Base-by-base conservation (phyloP, 2,888 invertebrate genomes). In the Cryptophagus acutangulus region DNA sequence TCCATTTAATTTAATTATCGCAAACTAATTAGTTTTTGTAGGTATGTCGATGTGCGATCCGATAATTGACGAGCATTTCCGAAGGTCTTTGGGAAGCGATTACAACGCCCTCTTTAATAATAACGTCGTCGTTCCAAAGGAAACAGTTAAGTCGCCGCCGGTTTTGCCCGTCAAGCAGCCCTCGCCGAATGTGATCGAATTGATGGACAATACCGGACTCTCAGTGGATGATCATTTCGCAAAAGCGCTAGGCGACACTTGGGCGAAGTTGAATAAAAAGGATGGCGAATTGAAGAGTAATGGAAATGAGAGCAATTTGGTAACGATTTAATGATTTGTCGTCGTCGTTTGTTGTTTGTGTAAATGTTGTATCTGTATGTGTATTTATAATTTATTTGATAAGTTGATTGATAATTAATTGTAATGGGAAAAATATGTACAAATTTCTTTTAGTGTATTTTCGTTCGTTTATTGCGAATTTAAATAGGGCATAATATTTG, bases 61-160 rank as follows among this genome's bases (percentile, higher is more conserved):
- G 8, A 89, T 88, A 40, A 92, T 94, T 61, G 94, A 95, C 71
- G 95, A 95, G 66, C 94, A 95, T 71, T 95, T 95, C 72, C 78
- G 93, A 40, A 81, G 93, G 46, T 93, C 93, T 1, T 75, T 95
- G 48, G 93, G 93, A 41, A 82, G 84, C 54, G 81, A 87, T 65
- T 86, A 86, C 71, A 78, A 81, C 69, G 77, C 76, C 45, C 70
- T 86, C 34, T 82, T 83, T 65, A 76, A 77, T 55, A 80, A 78
- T 57, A 77, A 75, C 61, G 63, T 62, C 45, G 42, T 51, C 3
- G 24, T 20, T 6, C 43, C 65, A 18, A 65, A 55, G 59, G 67
- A 62, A 49, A 60, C 46, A 51, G 60, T 48, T 15, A 45, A 45
- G 15, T 42, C 44, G 2, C 34, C 16, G 37, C 17, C 43, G 40